Evolutionary conservation across 1,140 invertebrate genomes (phyloP).

Genomic region (Penaeus chinensis): DNA sequence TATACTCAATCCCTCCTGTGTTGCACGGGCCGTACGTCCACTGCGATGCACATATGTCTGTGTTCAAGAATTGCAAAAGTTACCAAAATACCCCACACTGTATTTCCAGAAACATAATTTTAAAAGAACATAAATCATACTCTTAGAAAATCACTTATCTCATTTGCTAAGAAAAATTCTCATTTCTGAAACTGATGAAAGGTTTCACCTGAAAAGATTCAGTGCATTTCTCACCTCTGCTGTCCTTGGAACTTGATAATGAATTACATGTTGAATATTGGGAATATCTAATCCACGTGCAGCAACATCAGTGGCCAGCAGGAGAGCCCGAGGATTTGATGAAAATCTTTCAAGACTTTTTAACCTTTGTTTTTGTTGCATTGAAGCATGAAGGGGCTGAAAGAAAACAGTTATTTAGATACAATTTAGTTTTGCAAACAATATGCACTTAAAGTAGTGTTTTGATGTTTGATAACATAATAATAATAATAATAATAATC

Average conservation of each 20-base stretch:
- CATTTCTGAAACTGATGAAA: neutral
- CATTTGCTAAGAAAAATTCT: neutral
- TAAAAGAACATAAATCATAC: neutral
- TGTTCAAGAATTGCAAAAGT: slow-evolving; percentile 60
- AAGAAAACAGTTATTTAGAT: slow-evolving; percentile 19
- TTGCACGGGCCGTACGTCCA: slow-evolving; percentile 92
- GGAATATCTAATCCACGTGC: slow-evolving; percentile 96
- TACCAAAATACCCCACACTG: too few relatives aligned
- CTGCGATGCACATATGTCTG: slow-evolving; percentile 95
- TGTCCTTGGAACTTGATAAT: slow-evolving; percentile 96
- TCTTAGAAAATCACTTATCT: neutral
- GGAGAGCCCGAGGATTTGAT: slow-evolving; percentile 77
- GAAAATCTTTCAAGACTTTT: slow-evolving; percentile 95
- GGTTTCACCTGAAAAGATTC: neutral
- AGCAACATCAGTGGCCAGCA: slow-evolving; percentile 98
- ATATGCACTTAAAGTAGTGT: too few relatives aligned
- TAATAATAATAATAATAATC: neutral
- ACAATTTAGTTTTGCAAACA: too few relatives aligned
- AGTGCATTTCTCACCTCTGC: slow-evolving; percentile 77
- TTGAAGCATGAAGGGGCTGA: slow-evolving; percentile 87
- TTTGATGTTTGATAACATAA: neutral
- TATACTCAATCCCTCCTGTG: slow-evolving; percentile 89
- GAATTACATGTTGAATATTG: slow-evolving; percentile 93
- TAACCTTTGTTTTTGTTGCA: slow-evolving; percentile 93
- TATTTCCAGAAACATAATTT: neutral